Evolutionary conservation across 2,113 vertebrate species (phyloP).

Genomic region (Amazona vittata): DNA sequence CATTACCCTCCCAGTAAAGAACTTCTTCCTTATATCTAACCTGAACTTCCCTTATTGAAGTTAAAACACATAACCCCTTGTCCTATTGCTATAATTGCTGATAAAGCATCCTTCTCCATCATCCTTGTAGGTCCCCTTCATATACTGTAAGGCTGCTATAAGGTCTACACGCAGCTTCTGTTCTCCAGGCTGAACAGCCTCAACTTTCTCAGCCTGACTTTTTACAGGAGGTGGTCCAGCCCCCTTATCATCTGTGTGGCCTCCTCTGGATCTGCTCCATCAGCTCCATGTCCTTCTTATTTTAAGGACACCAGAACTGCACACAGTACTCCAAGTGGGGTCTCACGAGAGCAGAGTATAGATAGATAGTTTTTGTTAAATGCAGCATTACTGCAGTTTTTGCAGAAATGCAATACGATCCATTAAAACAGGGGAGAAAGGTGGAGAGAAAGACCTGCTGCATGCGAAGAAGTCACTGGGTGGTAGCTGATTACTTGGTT

Average conservation of each 20-base stretch:
- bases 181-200: neutral
- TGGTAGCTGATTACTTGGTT: neutral
- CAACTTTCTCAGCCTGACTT: neutral
- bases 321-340: neutral
- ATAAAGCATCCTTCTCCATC: neutral
- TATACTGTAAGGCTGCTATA: neutral
- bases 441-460: neutral
- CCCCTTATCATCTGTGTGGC: neutral
- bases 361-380: neutral
- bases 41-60: neutral
- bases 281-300: neutral
- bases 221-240: neutral
- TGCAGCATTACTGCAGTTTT: neutral
- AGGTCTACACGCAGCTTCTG: neutral
- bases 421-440: neutral
- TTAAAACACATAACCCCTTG: neutral
- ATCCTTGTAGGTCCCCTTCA: neutral
- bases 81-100: neutral
- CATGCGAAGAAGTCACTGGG: neutral
- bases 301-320: neutral
- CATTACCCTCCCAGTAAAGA: neutral
- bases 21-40: neutral
- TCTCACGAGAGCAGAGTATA: neutral
- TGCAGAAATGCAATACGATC: neutral
- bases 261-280: neutral